Percentiles rank a stretch among this genome's conserved stretches.
Evolutionary conservation across 2,797 vertebrate species (phyloP).

Genomic region (Eutrigla gurnardus): DNA sequence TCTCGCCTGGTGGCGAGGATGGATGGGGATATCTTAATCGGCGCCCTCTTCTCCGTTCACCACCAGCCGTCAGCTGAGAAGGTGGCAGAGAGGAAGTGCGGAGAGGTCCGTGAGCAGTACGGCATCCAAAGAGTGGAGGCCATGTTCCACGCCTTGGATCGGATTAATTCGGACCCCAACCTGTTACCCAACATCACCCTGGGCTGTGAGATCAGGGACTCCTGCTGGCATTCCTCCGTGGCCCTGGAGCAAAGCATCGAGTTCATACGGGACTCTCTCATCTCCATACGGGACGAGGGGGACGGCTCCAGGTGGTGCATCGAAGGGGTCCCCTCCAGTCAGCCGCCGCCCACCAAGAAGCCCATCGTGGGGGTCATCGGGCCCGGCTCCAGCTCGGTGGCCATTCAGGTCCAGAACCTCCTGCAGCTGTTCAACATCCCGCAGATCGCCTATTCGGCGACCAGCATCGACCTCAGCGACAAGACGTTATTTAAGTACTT

Average conservation of each 20-base stretch:
- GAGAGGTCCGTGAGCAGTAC: conserved; percentile 96
- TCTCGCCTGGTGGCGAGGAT: conserved; percentile 93
- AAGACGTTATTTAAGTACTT: conserved; percentile 98
- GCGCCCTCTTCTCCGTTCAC: conserved; percentile 96
- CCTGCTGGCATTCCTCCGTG: conserved; percentile 98
- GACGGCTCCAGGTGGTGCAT: conserved; percentile 92
- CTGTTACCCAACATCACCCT: conserved; percentile 96
- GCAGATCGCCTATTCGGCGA: conserved; percentile 97
- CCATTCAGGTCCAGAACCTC: conserved; percentile 97
- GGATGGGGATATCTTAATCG: conserved; percentile 98
- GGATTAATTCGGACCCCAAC: conserved; percentile 92
- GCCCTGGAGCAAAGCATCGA: conserved; percentile 99
- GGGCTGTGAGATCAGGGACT: conserved; percentile 98
- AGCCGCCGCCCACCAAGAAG: conserved; percentile 90
- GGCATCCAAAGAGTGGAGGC: conserved; percentile 98
- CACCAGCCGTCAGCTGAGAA: conserved; percentile 95
- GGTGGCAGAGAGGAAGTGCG: conserved; percentile 96
- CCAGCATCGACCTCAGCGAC: conserved; percentile 96
- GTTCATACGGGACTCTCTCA: conserved; percentile 97
- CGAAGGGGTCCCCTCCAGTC: conserved; percentile 87
- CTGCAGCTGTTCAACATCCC: conserved; percentile 99
- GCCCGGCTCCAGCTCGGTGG: conserved; percentile 96
- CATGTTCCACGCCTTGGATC: conserved; percentile 97
- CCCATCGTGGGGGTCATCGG: conserved; percentile 97
- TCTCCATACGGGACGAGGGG: conserved; percentile 93